A percentile compares a stretch with the other conserved stretches of the same genome.
Conservation (phyloP, 2,888 invertebrate genomes). For the Lapara coniferarum region DNA sequence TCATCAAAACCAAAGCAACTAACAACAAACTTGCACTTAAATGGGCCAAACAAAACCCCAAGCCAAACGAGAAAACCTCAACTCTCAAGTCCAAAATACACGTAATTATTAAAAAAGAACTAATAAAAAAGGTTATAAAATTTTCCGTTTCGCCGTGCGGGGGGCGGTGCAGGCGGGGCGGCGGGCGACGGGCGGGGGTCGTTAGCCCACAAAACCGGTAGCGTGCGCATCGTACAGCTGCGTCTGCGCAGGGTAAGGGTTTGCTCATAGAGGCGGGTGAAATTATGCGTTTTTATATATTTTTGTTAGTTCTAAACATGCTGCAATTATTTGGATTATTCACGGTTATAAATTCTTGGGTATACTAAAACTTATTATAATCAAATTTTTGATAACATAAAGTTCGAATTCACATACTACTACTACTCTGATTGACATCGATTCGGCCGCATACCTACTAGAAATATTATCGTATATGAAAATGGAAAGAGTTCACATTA, state of each 20-base stretch:
- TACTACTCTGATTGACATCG: too few relatives aligned
- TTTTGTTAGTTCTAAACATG: not conserved
- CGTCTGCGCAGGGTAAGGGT: constrained; percentile 54
- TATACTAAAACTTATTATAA: too few relatives aligned
- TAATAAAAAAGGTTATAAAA: constrained; percentile 61
- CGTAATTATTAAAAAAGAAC: constrained; percentile 30
- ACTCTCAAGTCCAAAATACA: not conserved
- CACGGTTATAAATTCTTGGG: too few relatives aligned
- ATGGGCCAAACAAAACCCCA: not conserved
- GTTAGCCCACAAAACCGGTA: constrained; percentile 81
- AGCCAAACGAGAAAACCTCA: not conserved
- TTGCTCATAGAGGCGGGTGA: not conserved
- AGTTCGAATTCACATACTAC: too few relatives aligned
- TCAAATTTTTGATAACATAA: too few relatives aligned
- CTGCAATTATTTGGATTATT: too few relatives aligned
- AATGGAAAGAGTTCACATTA: too few relatives aligned
- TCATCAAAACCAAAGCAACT: not conserved
- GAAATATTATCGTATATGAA: too few relatives aligned
- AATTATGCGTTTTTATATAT: not conserved
- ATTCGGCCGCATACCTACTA: too few relatives aligned
- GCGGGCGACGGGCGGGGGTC: constrained; percentile 57
- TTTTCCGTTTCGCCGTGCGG: constrained; percentile 62
- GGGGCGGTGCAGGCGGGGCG: constrained; percentile 51
- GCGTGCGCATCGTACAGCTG: constrained; percentile 79
- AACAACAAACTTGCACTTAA: not conserved